Conservation (phyloP, 1,140 invertebrate genomes). For the Rhynchophorus ferrugineus region DNA sequence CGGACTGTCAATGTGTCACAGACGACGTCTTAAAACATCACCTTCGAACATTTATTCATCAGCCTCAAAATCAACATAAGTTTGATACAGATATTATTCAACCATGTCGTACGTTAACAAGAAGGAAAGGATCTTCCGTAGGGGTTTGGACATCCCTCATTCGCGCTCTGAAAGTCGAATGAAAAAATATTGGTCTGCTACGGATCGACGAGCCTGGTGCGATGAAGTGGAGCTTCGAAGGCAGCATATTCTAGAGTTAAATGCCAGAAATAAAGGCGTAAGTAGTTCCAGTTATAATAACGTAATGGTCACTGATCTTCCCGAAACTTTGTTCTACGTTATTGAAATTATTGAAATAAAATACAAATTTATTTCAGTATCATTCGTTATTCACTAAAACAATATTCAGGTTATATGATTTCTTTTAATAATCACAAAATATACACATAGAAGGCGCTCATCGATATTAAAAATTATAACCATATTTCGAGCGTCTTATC, state of each 20-base stretch:
- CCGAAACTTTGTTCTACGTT: too few species aligned
- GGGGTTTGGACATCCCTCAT: slow-evolving; percentile 15
- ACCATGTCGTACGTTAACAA: slow-evolving; percentile 31
- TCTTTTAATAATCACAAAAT: too few species aligned
- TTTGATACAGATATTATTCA: neutral
- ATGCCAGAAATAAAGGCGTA: slow-evolving; percentile 16
- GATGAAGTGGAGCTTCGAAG: slow-evolving; percentile 29
- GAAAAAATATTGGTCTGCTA: slow-evolving; percentile 33
- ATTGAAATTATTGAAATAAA: too few species aligned
- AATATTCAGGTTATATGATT: too few species aligned
- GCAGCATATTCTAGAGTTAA: slow-evolving; percentile 34
- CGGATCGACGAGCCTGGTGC: slow-evolving; percentile 34
- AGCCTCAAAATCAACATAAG: neutral
- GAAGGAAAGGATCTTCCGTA: slow-evolving; percentile 27
- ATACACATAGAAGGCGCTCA: too few species aligned
- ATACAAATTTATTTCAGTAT: too few species aligned
- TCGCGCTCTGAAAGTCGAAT: slow-evolving; percentile 33
- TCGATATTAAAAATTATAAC: too few species aligned
- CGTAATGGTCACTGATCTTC: too few species aligned
- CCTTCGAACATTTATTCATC: neutral
- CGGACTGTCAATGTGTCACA: neutral
- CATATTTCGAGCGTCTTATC: too few species aligned
- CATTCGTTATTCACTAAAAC: too few species aligned
- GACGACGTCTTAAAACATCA: neutral
- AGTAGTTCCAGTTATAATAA: too few species aligned